phyloP scores from a whole-genome alignment of 2,888 invertebrate species.

The Ptilodon capucinus region DNA sequence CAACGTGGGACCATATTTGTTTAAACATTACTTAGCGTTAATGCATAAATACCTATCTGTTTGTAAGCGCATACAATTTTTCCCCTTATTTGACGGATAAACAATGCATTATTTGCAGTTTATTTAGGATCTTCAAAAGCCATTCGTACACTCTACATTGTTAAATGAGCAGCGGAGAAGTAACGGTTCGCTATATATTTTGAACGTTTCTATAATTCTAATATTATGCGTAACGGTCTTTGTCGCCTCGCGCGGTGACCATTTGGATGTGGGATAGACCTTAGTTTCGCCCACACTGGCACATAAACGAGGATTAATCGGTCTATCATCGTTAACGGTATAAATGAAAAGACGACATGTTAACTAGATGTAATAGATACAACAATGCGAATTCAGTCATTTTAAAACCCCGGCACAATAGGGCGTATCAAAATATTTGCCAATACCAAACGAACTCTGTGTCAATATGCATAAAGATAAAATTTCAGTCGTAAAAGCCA shows the following conservation, averaged over 20 bases:
- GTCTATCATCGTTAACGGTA: conserved; percentile 11
- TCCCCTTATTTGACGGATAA: conserved; percentile 35
- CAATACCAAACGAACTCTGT: too few relatives aligned
- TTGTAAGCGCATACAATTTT: conserved; percentile 35
- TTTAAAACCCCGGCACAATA: too few relatives aligned
- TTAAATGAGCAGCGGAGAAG: conserved; percentile 36
- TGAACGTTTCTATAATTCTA: conserved; percentile 44
- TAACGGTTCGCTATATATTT: conserved; percentile 50
- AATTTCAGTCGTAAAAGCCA: too few relatives aligned
- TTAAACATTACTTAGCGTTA: conserved; percentile 41
- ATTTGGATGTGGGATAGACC: conserved; percentile 30
- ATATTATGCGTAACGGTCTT: conserved; percentile 60
- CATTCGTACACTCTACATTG: conserved; percentile 32
- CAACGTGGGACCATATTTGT: conserved; percentile 41
- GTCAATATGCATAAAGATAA: too few relatives aligned
- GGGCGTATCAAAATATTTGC: too few relatives aligned
- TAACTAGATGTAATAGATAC: not conserved
- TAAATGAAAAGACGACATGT: not conserved
- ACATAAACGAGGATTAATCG: conserved; percentile 44
- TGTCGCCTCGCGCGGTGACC: conserved; percentile 33
- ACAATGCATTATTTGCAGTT: conserved; percentile 39
- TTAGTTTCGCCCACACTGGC: conserved; percentile 44
- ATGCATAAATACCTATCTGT: conserved; percentile 42
- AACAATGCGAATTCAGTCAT: not conserved
- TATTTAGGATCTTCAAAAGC: conserved; percentile 37